phyloP scores from a whole-genome alignment of 64 coral and sea anemone genomes.

The Montipora efflorescens region DNA sequence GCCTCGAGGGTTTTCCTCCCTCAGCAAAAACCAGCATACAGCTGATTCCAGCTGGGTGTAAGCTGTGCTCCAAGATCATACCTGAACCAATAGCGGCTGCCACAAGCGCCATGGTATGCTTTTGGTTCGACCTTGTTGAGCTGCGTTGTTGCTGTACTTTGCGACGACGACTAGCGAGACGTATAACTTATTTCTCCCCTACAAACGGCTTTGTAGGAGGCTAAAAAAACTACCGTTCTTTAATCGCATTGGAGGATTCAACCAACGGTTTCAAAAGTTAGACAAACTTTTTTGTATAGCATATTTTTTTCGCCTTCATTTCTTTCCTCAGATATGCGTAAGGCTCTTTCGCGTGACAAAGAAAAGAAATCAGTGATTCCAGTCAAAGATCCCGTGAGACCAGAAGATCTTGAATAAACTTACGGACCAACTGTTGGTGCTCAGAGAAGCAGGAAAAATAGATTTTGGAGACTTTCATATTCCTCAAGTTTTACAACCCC shows the following conservation, averaged over 20 bases:
- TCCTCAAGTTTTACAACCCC: not conserved
- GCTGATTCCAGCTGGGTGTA: too few species aligned
- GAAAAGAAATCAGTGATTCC: conserved; percentile 95
- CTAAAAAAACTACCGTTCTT: not conserved
- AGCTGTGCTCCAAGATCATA: too few species aligned
- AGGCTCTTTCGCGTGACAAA: conserved; percentile 92
- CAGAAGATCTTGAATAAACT: conserved; percentile 94
- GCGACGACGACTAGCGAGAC: too few species aligned
- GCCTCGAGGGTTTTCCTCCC: too few species aligned
- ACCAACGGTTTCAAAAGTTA: not conserved
- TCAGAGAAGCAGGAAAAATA: not conserved
- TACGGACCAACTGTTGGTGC: conserved; percentile 52
- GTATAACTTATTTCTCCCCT: too few species aligned
- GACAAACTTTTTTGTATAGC: not conserved
- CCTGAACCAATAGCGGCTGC: too few species aligned
- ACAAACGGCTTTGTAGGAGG: too few species aligned
- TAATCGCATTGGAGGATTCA: not conserved
- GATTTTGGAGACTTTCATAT: not conserved
- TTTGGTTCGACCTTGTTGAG: too few species aligned
- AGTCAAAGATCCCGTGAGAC: conserved; percentile 92
- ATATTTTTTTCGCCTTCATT: not conserved
- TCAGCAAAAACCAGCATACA: too few species aligned
- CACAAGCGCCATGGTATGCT: too few species aligned
- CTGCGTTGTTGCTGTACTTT: too few species aligned
- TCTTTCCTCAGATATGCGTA: conserved; percentile 89